Evolutionary conservation across 2,888 invertebrate genomes (phyloP), one percentile per base, ranked within the genome.

Genomic region (Chaetogeoica ovagalla): DNA sequence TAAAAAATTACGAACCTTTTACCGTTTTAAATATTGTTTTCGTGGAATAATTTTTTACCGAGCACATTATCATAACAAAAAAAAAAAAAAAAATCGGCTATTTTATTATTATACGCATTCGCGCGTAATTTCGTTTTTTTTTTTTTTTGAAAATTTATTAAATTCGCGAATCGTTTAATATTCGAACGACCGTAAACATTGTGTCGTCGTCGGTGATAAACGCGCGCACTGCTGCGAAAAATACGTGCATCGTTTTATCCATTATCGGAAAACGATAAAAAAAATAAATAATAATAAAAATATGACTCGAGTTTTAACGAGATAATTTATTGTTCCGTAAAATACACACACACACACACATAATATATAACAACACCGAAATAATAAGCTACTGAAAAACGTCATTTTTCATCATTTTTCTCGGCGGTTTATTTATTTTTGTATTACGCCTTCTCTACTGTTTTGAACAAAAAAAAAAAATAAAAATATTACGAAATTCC

Each of bases 321-420:
- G 37, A 74, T 63, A 55, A 74, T 74, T 74, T 74, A 74, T 63
- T 65, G 9, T 74, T 37, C 37, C 55, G 9, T 8, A n/a, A 73
- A 73, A 30, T 30, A 30, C 30, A 30, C 30, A 30, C 30, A 30
- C 30, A 30, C 30, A 30, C 19, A 62, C 52, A 4, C 43, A 43
- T 6, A 15, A 21, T 15, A 30, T 37, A 30, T 55, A 37, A 19
- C 30, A 72, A 72, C 19, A 19, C 43, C 60, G 48, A 72, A 72
- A 72, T 72, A 72, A 62, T 48, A 60, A 72, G 60, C 60, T 62
- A 30, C 48, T 48, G 37, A 59, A 72, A 62, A 72, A 23, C 11
- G 23, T 48, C 43, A 72, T 13, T 60, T 72, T 23, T 48, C 23
- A 23, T 19, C 43, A 48, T 70, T 0, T 30, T 30, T 30, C 30